phyloP scores from a whole-genome alignment of 2,113 vertebrate species.

The Rhynchomys soricoides region DNA sequence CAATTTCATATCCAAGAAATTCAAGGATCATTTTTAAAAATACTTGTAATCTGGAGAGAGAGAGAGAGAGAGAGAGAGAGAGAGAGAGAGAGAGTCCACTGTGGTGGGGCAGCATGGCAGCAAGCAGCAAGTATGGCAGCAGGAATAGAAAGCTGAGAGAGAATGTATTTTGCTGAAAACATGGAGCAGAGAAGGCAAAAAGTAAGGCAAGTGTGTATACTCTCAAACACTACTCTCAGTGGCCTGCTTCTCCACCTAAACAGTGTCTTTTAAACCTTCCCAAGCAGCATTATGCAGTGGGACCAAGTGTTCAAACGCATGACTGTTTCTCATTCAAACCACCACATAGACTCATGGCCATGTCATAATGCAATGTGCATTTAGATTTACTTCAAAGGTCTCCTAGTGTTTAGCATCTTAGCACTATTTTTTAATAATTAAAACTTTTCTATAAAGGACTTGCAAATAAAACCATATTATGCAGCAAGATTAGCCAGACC shows the following conservation, averaged over 20 bases:
- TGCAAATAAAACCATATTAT: background rate
- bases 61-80: too few relatives aligned
- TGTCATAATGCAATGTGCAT: background rate
- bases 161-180: background rate
- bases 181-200: background rate
- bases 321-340: background rate
- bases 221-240: background rate
- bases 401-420: background rate
- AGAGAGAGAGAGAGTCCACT: too few relatives aligned
- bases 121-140: background rate
- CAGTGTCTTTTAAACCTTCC: background rate
- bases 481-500: background rate
- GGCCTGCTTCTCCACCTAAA: background rate
- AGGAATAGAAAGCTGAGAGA: background rate
- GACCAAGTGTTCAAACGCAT: background rate
- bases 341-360: background rate
- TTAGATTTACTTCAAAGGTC: background rate
- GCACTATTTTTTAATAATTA: background rate
- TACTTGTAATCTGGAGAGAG: constrained; percentile 26
- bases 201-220: background rate
- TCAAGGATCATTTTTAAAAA: constrained; percentile 23
- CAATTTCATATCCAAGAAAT: constrained; percentile 73
- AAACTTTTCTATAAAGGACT: background rate
- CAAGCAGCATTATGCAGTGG: background rate
- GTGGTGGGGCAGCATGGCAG: too few relatives aligned